Evolutionary conservation across 2,113 vertebrate genomes (phyloP), one percentile per base, ranked within the genome.

Genomic region (Nesoenas mayeri): DNA sequence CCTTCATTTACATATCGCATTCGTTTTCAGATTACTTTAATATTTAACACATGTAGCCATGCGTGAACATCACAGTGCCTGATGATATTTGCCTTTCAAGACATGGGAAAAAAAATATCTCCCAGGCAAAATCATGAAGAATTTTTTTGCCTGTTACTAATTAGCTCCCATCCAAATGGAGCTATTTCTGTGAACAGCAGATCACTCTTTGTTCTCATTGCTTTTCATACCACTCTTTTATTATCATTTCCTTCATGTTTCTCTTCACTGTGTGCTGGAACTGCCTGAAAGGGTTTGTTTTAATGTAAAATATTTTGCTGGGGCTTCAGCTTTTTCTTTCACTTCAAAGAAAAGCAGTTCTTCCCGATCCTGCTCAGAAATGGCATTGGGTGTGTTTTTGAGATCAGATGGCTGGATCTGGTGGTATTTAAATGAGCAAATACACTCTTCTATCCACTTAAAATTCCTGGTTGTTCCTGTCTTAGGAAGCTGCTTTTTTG

Each of bases 31-130:
- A 90, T 91, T 53, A 67, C 47, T 91, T 96, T 94, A 95, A 88
- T 93, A 79, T 97, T 95, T 94, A 94, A 96, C 83, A 85, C 66
- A 12, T 62, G 93, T 86, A 96, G 80, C 77, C 91, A 82, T 84
- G 88, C 25, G 5, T 94, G 93, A 95, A 82, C 88, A 73, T 93
- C 92, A 56, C 73, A 85, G 66, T 48, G 80, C 88, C 92, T 93
- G 93, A 75, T 95, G 88, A 71, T 93, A 91, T 93, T 96, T 96
- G 94, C 88, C 80, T 96, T 96, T 94, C 93, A 89, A 93, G 70
- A n/a, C 82, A 58, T 95, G 89, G 36, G 47, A 94, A 92, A 73
- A 73, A 56, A 73, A 70, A 81, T 10, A 85, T 86, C 84, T 94
- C 85, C 93, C 81, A 92, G 92, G 91, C 94, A 95, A 96, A 94